These are phyloP conservation scores for Anarhynchus alexandrinus DNA, from an alignment of 2,113 vertebrate species.

Conservation along the genomic window DNA sequence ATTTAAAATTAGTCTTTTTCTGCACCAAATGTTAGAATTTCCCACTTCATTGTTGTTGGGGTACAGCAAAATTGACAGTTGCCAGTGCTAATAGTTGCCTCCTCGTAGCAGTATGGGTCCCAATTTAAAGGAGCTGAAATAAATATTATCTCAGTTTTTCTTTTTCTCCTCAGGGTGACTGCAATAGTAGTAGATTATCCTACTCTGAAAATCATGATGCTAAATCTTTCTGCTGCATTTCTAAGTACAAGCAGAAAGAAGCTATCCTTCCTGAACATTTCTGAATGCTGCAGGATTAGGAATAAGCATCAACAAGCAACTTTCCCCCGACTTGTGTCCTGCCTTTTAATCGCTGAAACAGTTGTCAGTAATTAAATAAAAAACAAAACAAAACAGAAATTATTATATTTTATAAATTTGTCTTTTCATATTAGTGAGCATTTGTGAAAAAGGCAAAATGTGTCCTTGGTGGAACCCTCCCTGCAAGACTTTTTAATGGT, in stretches of 20 bases:
- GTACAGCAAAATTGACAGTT: constrained; percentile 41
- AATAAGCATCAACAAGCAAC: constrained; percentile 3
- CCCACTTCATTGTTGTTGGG: constrained; percentile 39
- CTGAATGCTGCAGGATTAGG: neutral
- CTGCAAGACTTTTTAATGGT: constrained; percentile 80
- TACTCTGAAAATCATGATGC: constrained; percentile 45
- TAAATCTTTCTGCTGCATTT: constrained; percentile 19
- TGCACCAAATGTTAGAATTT: constrained; percentile 35
- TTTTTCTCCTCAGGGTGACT: constrained; percentile 33
- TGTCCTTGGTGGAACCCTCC: constrained; percentile 68
- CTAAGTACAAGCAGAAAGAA: neutral
- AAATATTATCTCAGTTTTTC: constrained; percentile 28
- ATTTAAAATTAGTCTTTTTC: constrained; percentile 45
- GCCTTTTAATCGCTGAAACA: neutral
- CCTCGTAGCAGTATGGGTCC: neutral
- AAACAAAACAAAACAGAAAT: neutral
- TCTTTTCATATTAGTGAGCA: constrained; percentile 40
- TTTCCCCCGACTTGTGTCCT: neutral
- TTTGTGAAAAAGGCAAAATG: constrained; percentile 57
- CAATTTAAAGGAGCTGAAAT: constrained; percentile 30
- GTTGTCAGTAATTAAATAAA: constrained; percentile 33
- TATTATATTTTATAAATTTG: constrained; percentile 28
- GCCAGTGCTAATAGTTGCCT: neutral
- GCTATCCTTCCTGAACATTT: neutral
- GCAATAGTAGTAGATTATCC: constrained; percentile 29